Conservation (phyloP, 1,140 invertebrate genomes). For the Parapsyche elsis region DNA sequence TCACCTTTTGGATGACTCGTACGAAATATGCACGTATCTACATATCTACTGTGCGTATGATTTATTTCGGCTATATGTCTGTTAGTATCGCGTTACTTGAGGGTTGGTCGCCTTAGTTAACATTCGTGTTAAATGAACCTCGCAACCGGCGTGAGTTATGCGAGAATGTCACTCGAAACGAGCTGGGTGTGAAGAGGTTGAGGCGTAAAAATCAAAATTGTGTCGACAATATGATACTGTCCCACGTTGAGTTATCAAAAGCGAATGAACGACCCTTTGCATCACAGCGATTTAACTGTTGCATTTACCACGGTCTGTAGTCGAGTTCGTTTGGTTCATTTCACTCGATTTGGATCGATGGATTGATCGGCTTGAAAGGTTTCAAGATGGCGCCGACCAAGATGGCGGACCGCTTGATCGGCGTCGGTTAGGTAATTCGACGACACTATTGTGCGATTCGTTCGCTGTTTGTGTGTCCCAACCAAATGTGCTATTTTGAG, state of each 20-base stretch:
- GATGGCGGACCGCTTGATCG: neutral
- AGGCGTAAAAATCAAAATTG: no score
- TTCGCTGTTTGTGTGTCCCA: constrained; percentile 29
- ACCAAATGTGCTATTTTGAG: constrained; percentile 28
- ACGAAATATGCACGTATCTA: neutral
- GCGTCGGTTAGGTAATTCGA: constrained; percentile 24
- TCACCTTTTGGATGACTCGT: constrained; percentile 30
- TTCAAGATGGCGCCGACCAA: constrained; percentile 3
- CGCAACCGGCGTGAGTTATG: constrained; percentile 33
- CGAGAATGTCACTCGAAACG: constrained; percentile 27
- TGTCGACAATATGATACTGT: no score
- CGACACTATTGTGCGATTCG: constrained; percentile 22
- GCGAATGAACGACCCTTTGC: no score
- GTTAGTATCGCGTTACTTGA: constrained; percentile 44
- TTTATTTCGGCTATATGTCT: constrained; percentile 50
- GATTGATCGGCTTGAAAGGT: no score
- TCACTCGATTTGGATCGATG: no score
- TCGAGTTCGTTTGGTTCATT: no score
- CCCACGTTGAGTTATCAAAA: no score
- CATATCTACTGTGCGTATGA: no score
- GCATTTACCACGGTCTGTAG: no score
- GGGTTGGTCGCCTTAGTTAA: constrained; percentile 43
- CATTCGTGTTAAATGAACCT: constrained; percentile 50
- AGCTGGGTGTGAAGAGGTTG: neutral
- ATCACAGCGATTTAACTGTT: no score